phyloP scores from a whole-genome alignment of 2,888 invertebrate species.

The Acrobasis repandana region DNA sequence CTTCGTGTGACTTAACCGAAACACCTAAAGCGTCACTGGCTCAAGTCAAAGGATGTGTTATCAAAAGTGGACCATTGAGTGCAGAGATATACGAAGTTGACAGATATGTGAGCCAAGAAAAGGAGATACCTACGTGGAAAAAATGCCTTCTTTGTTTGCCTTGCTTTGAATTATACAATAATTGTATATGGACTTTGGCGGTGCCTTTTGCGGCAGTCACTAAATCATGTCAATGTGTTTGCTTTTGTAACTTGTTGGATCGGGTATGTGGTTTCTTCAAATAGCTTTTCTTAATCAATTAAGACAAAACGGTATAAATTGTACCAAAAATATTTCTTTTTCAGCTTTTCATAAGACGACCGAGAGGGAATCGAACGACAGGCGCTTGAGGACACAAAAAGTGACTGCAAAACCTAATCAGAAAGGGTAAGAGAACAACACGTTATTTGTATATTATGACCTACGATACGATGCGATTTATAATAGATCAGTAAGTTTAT shows the following conservation, averaged over 20 bases:
- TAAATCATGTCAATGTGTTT: constrained; percentile 45
- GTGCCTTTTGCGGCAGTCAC: constrained; percentile 65
- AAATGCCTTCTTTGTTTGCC: constrained; percentile 51
- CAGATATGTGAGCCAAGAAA: constrained; percentile 31
- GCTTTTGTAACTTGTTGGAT: constrained; percentile 54
- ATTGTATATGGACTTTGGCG: constrained; percentile 59
- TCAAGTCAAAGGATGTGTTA: constrained; percentile 55
- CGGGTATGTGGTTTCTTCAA: constrained; percentile 59
- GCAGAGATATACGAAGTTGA: constrained; percentile 42
- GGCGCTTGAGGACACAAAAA: constrained; percentile 49
- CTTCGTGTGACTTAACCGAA: constrained; percentile 61
- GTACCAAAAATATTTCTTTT: constrained; percentile 24
- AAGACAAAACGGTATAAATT: neutral
- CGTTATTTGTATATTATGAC: neutral
- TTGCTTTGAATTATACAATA: constrained; percentile 45
- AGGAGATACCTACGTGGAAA: constrained; percentile 46
- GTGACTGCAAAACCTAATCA: constrained; percentile 39
- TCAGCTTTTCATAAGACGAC: constrained; percentile 57
- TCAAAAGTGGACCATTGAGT: constrained; percentile 44
- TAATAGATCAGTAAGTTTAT: constrained; percentile 3
- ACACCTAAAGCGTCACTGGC: constrained; percentile 40
- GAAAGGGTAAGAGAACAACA: constrained; percentile 55
- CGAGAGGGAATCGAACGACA: constrained; percentile 54
- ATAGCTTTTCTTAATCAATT: constrained; percentile 42
- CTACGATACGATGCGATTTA: neutral